phyloP scores from a whole-genome alignment of 2,888 invertebrate genomes.

The Drosophila tanythrix region DNA sequence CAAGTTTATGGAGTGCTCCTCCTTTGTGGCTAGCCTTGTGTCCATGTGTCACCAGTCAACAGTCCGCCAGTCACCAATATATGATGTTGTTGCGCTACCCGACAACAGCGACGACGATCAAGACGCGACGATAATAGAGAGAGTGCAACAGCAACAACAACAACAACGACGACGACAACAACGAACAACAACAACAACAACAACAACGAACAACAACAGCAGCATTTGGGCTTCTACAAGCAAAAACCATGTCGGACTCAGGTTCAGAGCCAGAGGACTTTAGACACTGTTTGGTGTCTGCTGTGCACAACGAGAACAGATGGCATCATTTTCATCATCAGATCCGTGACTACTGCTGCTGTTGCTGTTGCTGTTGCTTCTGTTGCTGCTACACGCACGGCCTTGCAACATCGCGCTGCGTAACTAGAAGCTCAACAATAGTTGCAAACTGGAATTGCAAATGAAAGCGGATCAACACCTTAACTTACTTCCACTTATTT shows the following conservation, averaged over 20 bases:
- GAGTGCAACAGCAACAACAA: constrained; percentile 23
- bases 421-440: constrained; percentile 11
- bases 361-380: constrained; percentile 1
- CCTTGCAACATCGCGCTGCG: constrained; percentile 26
- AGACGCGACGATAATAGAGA: constrained; percentile 69
- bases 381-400: constrained; percentile 31
- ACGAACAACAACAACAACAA: constrained; percentile 21
- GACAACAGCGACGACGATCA: constrained; percentile 54
- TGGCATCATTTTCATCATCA: constrained; percentile 59
- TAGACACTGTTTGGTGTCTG: constrained; percentile 23
- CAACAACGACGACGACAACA: constrained; percentile 7
- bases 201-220: constrained; percentile 10
- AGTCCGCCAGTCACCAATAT: constrained; percentile 71
- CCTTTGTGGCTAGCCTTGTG: constrained; percentile 60
- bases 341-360: constrained; percentile 21
- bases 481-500: neutral
- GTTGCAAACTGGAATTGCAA: constrained; percentile 6
- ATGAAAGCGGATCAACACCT: neutral
- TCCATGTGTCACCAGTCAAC: constrained; percentile 78
- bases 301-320: constrained; percentile 45
- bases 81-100: constrained; percentile 68
- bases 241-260: constrained; percentile 48
- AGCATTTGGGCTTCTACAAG: constrained; percentile 39
- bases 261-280: constrained; percentile 35
- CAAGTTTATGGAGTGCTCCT: constrained; percentile 69